Base-by-base conservation (phyloP, 2,888 invertebrate genomes). In the Tetranychus piercei region DNA sequence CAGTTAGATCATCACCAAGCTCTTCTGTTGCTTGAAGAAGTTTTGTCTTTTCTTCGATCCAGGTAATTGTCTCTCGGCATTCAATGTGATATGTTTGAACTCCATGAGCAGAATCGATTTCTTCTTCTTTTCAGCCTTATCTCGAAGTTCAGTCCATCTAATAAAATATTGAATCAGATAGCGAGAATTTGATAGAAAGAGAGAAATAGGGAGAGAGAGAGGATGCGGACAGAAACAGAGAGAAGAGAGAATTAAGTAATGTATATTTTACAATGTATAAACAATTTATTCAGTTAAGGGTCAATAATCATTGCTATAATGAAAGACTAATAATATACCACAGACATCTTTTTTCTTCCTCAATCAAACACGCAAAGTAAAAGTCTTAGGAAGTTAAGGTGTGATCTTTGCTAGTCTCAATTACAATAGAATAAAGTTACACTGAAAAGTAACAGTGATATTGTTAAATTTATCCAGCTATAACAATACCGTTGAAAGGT, bases 81-180 rank as follows among this genome's bases (percentile, higher is more conserved):
- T 99, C 99, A 84, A 99, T 97, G 83, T 99, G 94, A 90, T 95
- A 99, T 74, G 95, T 96, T 85, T 97, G 97, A 70, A 97, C 91
- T 55, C 95, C 94, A 83, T 97, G 96, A 0, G 96, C 94, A 0
- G 94, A 90, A 81, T 93, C 92, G 74, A 99, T 87, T 80, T 94
- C 94, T 80, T 94, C 94, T 99, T 99, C 55, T 89, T 88, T 82
- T 99, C 97, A 18, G 97, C 95, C 86, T 95, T 92, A 79, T 96
- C 94, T 70, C 94, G 85, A 66, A 99, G 87, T 79, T 84, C 82
- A 76, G 83, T 83, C 86, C 86, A 86, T 75, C 84, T 84, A 55
- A 55, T 55, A 7, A 55, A 55, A 55, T 15, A 55, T 55, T 55
- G 55, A 55, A 15, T 55, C 34, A 34, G 79, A 77, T 65, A 65